phyloP scores from a whole-genome alignment of 2,888 invertebrate species.

The Epistrophella euchroma region DNA sequence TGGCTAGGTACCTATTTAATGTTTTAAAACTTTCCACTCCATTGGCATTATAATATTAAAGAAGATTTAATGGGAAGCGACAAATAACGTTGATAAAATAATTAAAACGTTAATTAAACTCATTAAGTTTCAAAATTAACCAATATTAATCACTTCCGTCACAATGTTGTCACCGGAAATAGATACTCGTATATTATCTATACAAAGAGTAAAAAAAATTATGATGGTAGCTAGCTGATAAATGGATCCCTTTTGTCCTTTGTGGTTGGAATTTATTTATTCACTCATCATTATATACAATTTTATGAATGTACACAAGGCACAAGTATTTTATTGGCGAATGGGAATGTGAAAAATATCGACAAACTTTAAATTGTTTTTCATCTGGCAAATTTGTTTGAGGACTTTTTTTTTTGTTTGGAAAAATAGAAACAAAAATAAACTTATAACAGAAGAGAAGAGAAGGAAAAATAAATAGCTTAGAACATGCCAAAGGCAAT shows the following conservation, averaged over 20 bases:
- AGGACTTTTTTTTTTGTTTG: background rate
- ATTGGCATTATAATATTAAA: slow-evolving; percentile 11
- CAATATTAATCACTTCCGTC: slow-evolving; percentile 57
- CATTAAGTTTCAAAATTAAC: slow-evolving; percentile 50
- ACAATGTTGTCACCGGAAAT: background rate
- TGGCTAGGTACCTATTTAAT: slow-evolving; percentile 35
- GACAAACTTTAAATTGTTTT: slow-evolving; percentile 12
- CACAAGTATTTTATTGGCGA: background rate
- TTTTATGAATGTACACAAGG: background rate
- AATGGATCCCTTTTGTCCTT: slow-evolving; percentile 1
- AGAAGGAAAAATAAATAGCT: slow-evolving; percentile 1
- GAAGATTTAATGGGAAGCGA: slow-evolving; percentile 23
- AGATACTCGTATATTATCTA: background rate
- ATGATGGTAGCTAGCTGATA: slow-evolving; percentile 2
- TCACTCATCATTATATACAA: background rate
- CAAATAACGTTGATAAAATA: slow-evolving; percentile 45
- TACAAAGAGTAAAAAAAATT: background rate
- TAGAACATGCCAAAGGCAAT: background rate
- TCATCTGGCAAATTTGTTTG: background rate
- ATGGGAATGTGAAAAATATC: slow-evolving; percentile 2
- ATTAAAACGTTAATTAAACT: slow-evolving; percentile 25
- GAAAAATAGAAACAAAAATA: background rate
- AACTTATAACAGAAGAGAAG: background rate
- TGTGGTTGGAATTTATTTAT: background rate
- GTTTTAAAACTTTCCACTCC: slow-evolving; percentile 39